A percentile compares a stretch with the other conserved stretches of the same genome.
These are phyloP conservation scores for Ganaspis brasiliensis DNA, from an alignment of 2,888 invertebrate species.

Conservation along the genomic window DNA sequence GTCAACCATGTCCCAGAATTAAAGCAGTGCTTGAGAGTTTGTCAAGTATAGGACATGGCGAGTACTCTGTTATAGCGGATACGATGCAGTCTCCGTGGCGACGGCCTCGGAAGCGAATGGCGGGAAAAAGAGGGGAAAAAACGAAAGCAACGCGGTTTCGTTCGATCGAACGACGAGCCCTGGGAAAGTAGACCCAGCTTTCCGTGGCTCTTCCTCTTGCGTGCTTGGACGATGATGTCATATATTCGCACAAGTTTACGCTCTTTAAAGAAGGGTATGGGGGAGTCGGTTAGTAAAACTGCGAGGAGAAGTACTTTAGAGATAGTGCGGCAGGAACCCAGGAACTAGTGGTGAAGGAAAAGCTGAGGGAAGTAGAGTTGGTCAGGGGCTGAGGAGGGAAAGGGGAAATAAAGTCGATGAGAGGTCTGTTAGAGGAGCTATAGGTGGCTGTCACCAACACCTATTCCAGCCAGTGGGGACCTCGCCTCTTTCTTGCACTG, in stretches of 20 bases:
- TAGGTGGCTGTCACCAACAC: constrained; percentile 44
- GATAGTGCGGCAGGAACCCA: too few species aligned
- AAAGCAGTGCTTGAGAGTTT: constrained; percentile 51
- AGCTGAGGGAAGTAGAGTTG: background rate
- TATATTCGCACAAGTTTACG: constrained; percentile 41
- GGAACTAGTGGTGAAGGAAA: too few species aligned
- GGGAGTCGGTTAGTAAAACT: constrained; percentile 2
- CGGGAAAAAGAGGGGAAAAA: constrained; percentile 41
- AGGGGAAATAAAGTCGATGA: constrained; percentile 45
- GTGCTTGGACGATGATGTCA: constrained; percentile 30
- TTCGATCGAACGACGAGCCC: constrained; percentile 49
- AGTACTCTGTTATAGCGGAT: constrained; percentile 24
- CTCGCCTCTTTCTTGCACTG: background rate
- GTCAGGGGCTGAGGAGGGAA: constrained; percentile 17
- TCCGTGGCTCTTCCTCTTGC: constrained; percentile 29
- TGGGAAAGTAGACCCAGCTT: constrained; percentile 42
- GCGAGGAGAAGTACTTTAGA: background rate
- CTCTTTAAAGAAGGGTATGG: constrained; percentile 29
- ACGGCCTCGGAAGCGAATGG: constrained; percentile 43
- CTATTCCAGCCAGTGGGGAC: background rate
- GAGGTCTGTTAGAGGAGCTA: constrained; percentile 43
- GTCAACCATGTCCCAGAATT: constrained; percentile 44
- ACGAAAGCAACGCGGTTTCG: constrained; percentile 41
- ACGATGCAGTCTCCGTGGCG: constrained; percentile 39
- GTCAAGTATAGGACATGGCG: constrained; percentile 23